Evolutionary conservation across 2,888 invertebrate genomes (phyloP), one percentile per base, ranked within the genome.

Genomic region (Eurytoma adleriae): DNA sequence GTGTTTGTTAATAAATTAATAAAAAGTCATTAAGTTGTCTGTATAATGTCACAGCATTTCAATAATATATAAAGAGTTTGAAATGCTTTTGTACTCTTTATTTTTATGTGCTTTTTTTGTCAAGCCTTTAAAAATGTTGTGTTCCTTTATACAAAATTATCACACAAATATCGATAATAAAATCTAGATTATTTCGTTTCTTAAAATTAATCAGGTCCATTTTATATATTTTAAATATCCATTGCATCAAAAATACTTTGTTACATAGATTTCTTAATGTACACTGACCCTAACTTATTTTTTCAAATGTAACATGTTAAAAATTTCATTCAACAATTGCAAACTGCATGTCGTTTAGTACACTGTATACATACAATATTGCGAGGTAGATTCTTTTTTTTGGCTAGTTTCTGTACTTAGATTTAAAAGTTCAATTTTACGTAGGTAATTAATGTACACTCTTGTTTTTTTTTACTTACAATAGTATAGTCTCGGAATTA

Each of bases 201-300:
- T 82, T 82, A 82, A 75, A 71, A 79, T 76, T 82, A 82, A 79
- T 82, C 79, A 82, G 79, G 79, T 77, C 77, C 79, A 73, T 73
- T 68, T 70, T 14, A n/a, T 27, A 50, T n/a, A 12, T 74, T 69
- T 70, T 62, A 69, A 54, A 78, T 57, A 73, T 66, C 69, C 61
- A 76, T 82, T 73, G 71, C 79, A 77, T 79, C 76, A 76, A 82
- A 82, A 79, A 82, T 82, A 79, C 78, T 77, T 62, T 75, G n/a
- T 78, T 66, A 61, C 50, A 7, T 61, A 75, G 18, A 48, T 68
- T 71, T 72, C 54, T 50, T 69, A 73, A 78, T 20, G 24, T 80
- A 69, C 30, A 69, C 72, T 62, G 59, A 54, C 20, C 70, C 30
- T 73, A 59, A 40, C 1, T 48, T 5, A 80, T 62, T 52, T 54